These are phyloP conservation scores for Myiozetetes cayanensis DNA, from an alignment of 2,113 vertebrate genomes.

Conservation along the genomic window DNA sequence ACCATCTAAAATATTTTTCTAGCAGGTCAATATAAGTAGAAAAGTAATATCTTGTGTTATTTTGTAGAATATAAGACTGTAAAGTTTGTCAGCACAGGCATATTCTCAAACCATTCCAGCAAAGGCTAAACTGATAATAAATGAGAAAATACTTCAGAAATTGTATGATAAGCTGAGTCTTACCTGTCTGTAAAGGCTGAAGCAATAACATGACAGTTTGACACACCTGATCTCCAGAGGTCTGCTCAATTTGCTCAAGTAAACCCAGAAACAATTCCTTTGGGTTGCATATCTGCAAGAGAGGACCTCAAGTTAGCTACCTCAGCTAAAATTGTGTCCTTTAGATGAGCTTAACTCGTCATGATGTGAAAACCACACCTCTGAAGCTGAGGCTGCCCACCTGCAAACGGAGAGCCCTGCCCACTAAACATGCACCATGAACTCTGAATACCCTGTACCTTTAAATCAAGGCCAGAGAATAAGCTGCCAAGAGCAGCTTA, in stretches of 20 bases:
- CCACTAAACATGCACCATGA: not conserved
- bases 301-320: not conserved
- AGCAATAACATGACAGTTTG: conserved; percentile 84
- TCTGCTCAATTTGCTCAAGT: conserved; percentile 92
- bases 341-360: not conserved
- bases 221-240: conserved; percentile 78
- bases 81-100: not conserved
- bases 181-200: conserved; percentile 90
- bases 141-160: not conserved
- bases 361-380: not conserved
- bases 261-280: conserved; percentile 95
- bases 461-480: fast-evolving
- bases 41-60: not conserved
- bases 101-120: not conserved
- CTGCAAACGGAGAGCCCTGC: not conserved
- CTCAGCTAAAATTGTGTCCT: not conserved
- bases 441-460: not conserved
- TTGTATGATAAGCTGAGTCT: not conserved
- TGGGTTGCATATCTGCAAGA: conserved; percentile 86
- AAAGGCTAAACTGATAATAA: not conserved
- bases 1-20: not conserved
- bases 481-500: not conserved
- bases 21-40: not conserved
- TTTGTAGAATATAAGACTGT: not conserved
- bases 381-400: not conserved